phyloP scores from a whole-genome alignment of 2,888 invertebrate species.

The Hemistola chrysoprasaria region DNA sequence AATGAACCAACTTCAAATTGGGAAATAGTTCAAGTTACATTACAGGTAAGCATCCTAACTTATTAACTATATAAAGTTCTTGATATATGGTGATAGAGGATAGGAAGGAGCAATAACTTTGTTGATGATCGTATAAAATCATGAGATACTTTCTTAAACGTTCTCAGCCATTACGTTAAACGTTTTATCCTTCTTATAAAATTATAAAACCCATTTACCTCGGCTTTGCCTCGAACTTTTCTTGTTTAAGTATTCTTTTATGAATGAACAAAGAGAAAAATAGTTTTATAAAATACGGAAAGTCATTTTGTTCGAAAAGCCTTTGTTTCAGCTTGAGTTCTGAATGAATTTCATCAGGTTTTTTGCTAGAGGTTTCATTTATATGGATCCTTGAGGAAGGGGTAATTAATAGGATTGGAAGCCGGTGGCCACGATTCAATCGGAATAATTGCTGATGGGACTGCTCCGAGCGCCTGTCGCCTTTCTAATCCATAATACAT shows the following conservation, averaged over 20 bases:
- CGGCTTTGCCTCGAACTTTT: conserved; percentile 28
- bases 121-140: conserved; percentile 2
- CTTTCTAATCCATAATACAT: conserved; percentile 16
- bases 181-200: conserved; percentile 23
- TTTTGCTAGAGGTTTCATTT: conserved; percentile 38
- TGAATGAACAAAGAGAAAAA: conserved; percentile 27
- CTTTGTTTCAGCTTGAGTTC: conserved; percentile 22
- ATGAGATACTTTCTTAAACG: conserved; percentile 5
- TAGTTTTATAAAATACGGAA: conserved; percentile 27
- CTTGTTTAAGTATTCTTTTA: conserved; percentile 32
- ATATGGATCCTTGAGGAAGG: conserved; percentile 48
- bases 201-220: conserved; percentile 30
- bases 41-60: not conserved
- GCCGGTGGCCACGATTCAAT: conserved; percentile 52
- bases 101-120: too few relatives aligned
- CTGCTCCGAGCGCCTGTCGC: conserved; percentile 9
- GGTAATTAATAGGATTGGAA: conserved; percentile 65
- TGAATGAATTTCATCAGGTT: conserved; percentile 19
- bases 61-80: too few relatives aligned
- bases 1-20: conserved; percentile 20
- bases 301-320: conserved; percentile 26
- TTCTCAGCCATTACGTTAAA: conserved; percentile 17
- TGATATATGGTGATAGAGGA: too few relatives aligned
- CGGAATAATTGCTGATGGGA: conserved; percentile 59
- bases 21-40: conserved; percentile 17